Evolutionary conservation across 2,113 vertebrate species (phyloP), one percentile per base, ranked within the genome.

Genomic region (Datnioides undecimradiatus): DNA sequence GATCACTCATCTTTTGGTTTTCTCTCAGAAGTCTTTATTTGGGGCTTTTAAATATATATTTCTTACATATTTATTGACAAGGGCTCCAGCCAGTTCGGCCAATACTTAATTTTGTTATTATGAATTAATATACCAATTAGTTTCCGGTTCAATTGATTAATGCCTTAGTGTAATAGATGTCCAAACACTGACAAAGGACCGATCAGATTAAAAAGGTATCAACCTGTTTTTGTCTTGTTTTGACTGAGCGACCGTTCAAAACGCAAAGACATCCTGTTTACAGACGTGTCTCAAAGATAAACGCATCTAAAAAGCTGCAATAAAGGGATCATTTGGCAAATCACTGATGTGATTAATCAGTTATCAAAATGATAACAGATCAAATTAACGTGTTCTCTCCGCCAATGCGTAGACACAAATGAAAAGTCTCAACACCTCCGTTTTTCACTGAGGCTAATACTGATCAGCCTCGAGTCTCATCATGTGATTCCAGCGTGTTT

Each of bases 21-120:
- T 23, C 29, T 7, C 31, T 1, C 5, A 23, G 1, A 34, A 1
- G 19, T 11, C 8, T 40, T 12, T 1, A 7, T 40, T 36, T 13
- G 8, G 33, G 23, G 2, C 17, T 2, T 59, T 38, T 38, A 1
- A 38, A 3, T 36, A 23, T 4, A 1, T 5, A 0, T 2, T 4
- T 52, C 3, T 27, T 17, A 3, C 9, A 12, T 54, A 17, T 33
- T 33, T 3, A 8, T 2, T 6, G 21, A 57, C 8, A 57, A 57
- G 29, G 7, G 51, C 51, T 31, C 2, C 17, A 21, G 21, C 29
- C 2, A 5, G 5, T 31, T 2, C 17, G 11, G 21, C 29, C 2
- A 5, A 10, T 33, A 31, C 1, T 0, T 10, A 57, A 4, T 21
- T 11, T 19, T n/a, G n/a, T 34, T 34, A 58, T 13, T 3, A 36